phyloP scores from a whole-genome alignment of 1,140 invertebrate species.

The Lordiphosa collinella region DNA sequence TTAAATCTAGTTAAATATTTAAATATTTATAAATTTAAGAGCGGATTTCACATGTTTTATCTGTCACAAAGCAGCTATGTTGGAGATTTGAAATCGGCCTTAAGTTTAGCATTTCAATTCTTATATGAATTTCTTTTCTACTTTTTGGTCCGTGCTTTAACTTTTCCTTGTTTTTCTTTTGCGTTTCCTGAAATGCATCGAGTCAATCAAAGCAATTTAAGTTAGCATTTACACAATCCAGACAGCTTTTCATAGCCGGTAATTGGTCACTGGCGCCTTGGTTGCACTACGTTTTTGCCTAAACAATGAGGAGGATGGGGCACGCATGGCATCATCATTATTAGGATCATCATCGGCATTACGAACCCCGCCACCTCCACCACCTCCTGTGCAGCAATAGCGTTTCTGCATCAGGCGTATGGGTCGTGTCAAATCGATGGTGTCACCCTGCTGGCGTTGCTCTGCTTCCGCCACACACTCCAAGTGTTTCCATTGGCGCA shows the following conservation, averaged over 20 bases:
- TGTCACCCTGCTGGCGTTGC: conserved; percentile 70
- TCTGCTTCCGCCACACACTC: conserved; percentile 80
- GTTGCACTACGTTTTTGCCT: conserved; percentile 39
- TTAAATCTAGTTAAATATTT: too few species aligned
- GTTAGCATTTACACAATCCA: conserved; percentile 22
- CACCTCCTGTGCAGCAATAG: conserved; percentile 48
- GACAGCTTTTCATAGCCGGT: conserved; percentile 49
- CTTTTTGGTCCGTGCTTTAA: conserved; percentile 13
- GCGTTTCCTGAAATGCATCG: conserved; percentile 17
- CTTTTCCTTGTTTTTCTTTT: background rate
- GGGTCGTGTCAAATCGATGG: conserved; percentile 72
- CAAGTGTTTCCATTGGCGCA: conserved; percentile 84
- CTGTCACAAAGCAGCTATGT: too few species aligned
- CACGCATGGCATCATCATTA: conserved; percentile 52
- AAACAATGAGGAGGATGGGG: conserved; percentile 38
- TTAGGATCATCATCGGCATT: conserved; percentile 32
- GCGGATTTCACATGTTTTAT: too few species aligned
- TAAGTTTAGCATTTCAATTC: too few species aligned
- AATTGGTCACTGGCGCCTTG: conserved; percentile 64
- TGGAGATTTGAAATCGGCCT: too few species aligned
- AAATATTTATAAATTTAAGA: too few species aligned
- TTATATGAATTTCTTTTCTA: conserved; percentile 1
- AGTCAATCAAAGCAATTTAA: conserved; percentile 13
- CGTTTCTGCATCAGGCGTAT: conserved; percentile 61
- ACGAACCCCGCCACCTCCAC: background rate